phyloP scores from a whole-genome alignment of 2,113 vertebrate species.

The Cheilinus undulatus region DNA sequence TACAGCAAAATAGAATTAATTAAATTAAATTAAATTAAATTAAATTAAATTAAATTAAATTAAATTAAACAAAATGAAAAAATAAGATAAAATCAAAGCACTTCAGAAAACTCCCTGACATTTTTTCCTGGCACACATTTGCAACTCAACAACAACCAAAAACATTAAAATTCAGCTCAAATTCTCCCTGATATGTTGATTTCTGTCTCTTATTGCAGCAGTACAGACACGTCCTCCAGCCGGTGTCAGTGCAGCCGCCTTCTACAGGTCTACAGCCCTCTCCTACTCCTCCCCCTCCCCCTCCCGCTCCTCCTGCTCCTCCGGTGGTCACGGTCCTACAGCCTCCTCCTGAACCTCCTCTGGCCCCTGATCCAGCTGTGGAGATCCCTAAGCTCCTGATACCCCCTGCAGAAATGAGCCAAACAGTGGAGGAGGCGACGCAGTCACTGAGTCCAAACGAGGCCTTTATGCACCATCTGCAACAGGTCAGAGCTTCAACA shows the following conservation, averaged over 20 bases:
- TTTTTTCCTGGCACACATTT: too few relatives aligned
- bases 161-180: neutral
- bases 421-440: slow-evolving; percentile 66
- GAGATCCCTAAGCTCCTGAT: slow-evolving; percentile 71
- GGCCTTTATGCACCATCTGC: slow-evolving; percentile 77
- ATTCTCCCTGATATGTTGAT: neutral
- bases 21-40: too few relatives aligned
- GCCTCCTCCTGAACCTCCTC: slow-evolving; percentile 58
- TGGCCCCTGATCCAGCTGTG: slow-evolving; percentile 45
- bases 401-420: slow-evolving; percentile 66
- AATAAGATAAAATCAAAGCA: too few relatives aligned
- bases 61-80: too few relatives aligned
- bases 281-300: slow-evolving; percentile 55
- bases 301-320: slow-evolving; percentile 54
- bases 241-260: slow-evolving; percentile 56
- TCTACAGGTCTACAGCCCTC: slow-evolving; percentile 54
- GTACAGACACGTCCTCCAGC: slow-evolving; percentile 71
- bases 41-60: too few relatives aligned
- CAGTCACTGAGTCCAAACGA: slow-evolving; percentile 71
- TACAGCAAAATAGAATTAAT: too few relatives aligned
- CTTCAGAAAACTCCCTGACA: too few relatives aligned
- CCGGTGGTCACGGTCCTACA: slow-evolving; percentile 72
- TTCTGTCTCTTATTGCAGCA: slow-evolving; percentile 43
- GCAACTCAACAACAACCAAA: neutral
- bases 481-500: slow-evolving; percentile 70